A percentile compares a stretch with the other conserved stretches of the same genome.
Conservation (phyloP, 92 coral and sea anemone genomes). For the Phenganax stokvisi region DNA sequence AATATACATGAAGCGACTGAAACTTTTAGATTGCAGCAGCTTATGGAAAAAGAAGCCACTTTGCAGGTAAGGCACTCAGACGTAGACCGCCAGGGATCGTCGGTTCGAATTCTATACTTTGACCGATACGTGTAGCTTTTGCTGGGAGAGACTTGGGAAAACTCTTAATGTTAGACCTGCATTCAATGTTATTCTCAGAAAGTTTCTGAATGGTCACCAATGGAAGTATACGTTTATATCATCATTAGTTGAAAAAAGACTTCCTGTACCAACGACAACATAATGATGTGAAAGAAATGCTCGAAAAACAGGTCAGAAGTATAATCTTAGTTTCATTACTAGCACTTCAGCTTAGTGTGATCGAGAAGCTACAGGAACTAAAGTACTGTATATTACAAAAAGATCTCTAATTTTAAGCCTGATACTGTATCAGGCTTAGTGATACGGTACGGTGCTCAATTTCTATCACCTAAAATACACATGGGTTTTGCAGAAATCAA, state of each 20-base stretch:
- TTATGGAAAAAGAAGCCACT: constrained; percentile 80
- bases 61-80: constrained; percentile 57
- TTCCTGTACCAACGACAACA: constrained; percentile 85
- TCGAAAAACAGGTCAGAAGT: constrained; percentile 83
- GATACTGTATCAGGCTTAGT: not conserved
- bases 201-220: not conserved
- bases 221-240: not conserved
- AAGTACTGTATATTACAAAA: not conserved
- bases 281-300: constrained; percentile 87
- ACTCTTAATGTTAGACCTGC: no score
- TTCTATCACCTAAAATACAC: not conserved
- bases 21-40: constrained; percentile 74
- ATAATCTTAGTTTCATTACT: not conserved
- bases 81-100: no score
- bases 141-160: not conserved
- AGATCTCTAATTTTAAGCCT: not conserved
- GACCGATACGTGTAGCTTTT: not conserved
- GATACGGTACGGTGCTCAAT: no score
- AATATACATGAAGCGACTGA: constrained; percentile 97
- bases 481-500: constrained; percentile 60
- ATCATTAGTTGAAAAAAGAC: constrained; percentile 75
- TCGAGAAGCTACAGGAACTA: not conserved
- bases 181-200: not conserved
- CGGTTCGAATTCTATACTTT: no score
- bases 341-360: not conserved